Base-by-base conservation (phyloP, 2,797 vertebrate genomes). In the Semotilus atromaculatus region DNA sequence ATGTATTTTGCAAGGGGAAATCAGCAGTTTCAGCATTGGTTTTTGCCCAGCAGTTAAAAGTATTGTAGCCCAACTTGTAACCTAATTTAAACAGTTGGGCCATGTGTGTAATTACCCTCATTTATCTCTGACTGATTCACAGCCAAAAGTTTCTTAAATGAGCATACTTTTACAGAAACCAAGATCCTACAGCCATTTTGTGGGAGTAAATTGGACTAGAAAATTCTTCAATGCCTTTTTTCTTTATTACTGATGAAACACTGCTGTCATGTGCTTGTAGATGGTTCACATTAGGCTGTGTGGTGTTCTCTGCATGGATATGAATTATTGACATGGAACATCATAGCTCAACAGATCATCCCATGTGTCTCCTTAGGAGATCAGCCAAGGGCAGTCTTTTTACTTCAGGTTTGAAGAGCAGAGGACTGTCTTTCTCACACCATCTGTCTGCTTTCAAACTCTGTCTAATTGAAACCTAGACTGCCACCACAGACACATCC, bases 251-350 rank as follows among this genome's bases (percentile, higher is more conserved):
- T 14, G 75, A 43, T 72, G 71, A 76, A 86, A 68, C 58, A 13
- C 36, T 81, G 68, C 4, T 40, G 38, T 68, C 36, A 9, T 11
- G 55, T 31, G 1, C 64, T 29, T 66, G 36, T 80, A 82, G 60
- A 82, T 58, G 81, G 82, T 85, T 89, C 78, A 80, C 72, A 76
- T 89, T 82, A 55, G 85, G 74, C 74, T 51, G n/a, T 29, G 60
- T 71, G 80, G 51, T 55, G 55, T 85, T 89, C 86, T 88, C 71
- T 81, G 72, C 70, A 74, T 85, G 75, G 79, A 71, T 31, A 74
- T 89, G 77, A 89, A 88, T 90, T 88, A 86, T 89, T 89, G 86
- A 88, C 48, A 72, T 40, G 85, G 87, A 85, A 81, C 84, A 83
- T 89, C 83, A 82, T 84, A 86, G 85, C 79, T 86, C 83, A 82